A percentile compares a stretch with the other conserved stretches of the same genome.
phyloP scores from a whole-genome alignment of 2,888 invertebrate species.

The Gastracanthus pulcherrimus region DNA sequence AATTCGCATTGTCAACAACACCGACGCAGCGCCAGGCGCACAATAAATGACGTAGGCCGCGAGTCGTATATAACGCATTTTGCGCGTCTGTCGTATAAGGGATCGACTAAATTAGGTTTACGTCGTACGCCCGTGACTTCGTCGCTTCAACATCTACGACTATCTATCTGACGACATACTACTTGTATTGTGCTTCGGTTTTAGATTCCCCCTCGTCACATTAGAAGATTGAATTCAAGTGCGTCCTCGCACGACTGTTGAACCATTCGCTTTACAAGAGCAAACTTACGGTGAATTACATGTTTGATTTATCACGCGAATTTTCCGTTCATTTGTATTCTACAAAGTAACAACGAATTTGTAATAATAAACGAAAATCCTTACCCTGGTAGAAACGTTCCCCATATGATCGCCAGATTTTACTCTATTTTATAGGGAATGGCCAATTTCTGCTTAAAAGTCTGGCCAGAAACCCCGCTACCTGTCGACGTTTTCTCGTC shows the following conservation, averaged over 20 bases:
- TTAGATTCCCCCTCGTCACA: background rate
- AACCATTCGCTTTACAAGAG: background rate
- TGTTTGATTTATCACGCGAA: background rate
- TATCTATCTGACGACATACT: background rate
- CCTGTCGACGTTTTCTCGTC: too few species aligned
- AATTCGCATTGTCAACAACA: background rate
- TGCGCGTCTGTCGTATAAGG: background rate
- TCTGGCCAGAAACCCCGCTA: too few species aligned
- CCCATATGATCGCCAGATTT: too few species aligned
- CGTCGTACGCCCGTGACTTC: background rate
- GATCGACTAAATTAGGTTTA: background rate
- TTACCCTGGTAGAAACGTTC: too few species aligned
- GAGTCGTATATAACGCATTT: background rate
- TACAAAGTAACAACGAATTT: too few species aligned
- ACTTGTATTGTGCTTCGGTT: background rate
- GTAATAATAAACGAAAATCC: too few species aligned
- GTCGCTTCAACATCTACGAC: background rate
- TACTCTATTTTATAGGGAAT: too few species aligned
- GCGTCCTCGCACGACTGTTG: background rate
- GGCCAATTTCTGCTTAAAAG: too few species aligned
- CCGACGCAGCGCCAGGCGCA: background rate
- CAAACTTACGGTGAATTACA: background rate
- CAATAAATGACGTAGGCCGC: background rate
- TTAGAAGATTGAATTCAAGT: background rate
- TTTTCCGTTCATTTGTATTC: too few species aligned